Conservation (phyloP, 2,888 invertebrate genomes). For the Brenthis daphne region DNA sequence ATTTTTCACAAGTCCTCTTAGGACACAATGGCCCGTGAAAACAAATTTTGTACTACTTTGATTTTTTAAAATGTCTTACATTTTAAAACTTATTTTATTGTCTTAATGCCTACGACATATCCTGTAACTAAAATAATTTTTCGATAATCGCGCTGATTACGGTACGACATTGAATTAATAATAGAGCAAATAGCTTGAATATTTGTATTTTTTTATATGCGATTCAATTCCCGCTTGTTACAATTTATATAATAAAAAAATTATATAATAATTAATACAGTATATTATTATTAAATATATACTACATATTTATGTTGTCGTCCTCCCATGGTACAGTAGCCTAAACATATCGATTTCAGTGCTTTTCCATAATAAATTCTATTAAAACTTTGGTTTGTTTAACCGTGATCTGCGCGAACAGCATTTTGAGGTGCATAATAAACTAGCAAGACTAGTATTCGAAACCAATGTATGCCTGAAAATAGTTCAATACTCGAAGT, state of each 20-base stretch:
- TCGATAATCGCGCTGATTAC: neutral
- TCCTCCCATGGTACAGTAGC: too few relatives aligned
- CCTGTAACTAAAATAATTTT: conserved; percentile 1
- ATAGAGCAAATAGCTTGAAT: neutral
- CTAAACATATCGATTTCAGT: too few relatives aligned
- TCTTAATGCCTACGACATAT: conserved; percentile 8
- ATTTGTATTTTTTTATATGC: neutral
- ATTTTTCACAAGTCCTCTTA: too few relatives aligned
- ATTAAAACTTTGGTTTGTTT: neutral
- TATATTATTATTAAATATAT: too few relatives aligned
- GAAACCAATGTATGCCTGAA: conserved; percentile 16
- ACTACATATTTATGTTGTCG: too few relatives aligned
- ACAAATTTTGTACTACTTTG: too few relatives aligned
- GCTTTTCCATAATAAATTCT: neutral
- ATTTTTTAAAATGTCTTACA: too few relatives aligned
- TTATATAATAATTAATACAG: too few relatives aligned
- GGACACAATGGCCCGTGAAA: too few relatives aligned
- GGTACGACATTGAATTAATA: neutral
- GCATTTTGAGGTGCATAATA: conserved; percentile 12
- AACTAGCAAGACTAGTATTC: conserved; percentile 14
- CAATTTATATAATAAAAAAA: neutral
- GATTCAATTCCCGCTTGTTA: conserved; percentile 1
- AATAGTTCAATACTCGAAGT: conserved; percentile 25
- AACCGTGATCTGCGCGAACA: conserved; percentile 7
- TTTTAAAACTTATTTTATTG: neutral